A percentile compares a stretch with the other conserved stretches of the same genome.
Evolutionary conservation across 2,888 invertebrate genomes (phyloP).

Genomic region (Ormyrus rosae): DNA sequence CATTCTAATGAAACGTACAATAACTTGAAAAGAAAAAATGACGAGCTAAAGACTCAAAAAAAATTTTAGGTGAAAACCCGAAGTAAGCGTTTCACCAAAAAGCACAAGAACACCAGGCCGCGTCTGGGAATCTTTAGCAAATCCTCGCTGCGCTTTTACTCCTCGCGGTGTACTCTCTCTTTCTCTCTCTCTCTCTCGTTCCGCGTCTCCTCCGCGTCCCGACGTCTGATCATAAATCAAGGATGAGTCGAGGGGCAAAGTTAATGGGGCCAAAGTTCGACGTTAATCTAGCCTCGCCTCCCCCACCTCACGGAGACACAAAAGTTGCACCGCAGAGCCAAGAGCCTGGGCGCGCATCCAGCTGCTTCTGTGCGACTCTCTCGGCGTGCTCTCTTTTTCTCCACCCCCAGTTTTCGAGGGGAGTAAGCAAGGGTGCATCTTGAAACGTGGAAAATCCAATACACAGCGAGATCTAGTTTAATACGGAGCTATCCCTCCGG

Average conservation of each 20-base stretch:
- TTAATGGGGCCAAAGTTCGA: slow-evolving; percentile 62
- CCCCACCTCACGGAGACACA: not conserved
- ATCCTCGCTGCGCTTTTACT: too few relatives aligned
- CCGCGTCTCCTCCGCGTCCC: slow-evolving; percentile 48
- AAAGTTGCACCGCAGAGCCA: not conserved
- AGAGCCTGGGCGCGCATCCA: not conserved
- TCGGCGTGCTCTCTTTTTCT: not conserved
- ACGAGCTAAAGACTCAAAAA: too few relatives aligned
- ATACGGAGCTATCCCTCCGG: not conserved
- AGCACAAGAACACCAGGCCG: too few relatives aligned
- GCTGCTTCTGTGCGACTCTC: not conserved
- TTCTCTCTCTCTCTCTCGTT: slow-evolving; percentile 8
- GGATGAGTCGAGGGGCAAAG: slow-evolving; percentile 61
- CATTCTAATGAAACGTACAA: too few relatives aligned
- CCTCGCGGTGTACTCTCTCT: not conserved
- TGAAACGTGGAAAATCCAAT: slow-evolving; percentile 12
- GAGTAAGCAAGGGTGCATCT: not conserved
- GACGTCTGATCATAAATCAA: slow-evolving; percentile 64
- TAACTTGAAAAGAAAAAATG: too few relatives aligned
- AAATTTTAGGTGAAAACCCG: too few relatives aligned
- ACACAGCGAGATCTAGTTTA: slow-evolving; percentile 11
- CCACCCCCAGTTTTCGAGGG: too few relatives aligned
- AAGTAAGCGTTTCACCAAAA: too few relatives aligned
- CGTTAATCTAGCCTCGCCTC: slow-evolving; percentile 58
- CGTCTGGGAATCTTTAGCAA: too few relatives aligned